Percentiles rank a stretch among this genome's conserved stretches.
Evolutionary conservation across 2,888 invertebrate species (phyloP).

Genomic region (Actias luna): DNA sequence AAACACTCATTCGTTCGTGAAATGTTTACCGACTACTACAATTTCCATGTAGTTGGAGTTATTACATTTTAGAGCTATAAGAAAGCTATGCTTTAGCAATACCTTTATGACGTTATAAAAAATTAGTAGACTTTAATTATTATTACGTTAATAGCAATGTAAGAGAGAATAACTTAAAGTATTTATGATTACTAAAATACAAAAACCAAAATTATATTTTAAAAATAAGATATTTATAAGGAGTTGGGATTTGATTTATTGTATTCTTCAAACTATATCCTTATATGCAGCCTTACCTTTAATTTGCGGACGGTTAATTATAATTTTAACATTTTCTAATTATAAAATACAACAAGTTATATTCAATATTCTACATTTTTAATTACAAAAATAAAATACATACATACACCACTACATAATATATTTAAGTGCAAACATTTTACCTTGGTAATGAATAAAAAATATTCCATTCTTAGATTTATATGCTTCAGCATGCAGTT

Average conservation of each 20-base stretch:
- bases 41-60: conserved; percentile 48
- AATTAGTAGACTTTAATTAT: too few relatives aligned
- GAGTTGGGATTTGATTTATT: too few relatives aligned
- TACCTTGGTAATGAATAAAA: conserved; percentile 35
- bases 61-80: conserved; percentile 11
- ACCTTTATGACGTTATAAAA: background rate
- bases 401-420: background rate
- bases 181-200: too few relatives aligned
- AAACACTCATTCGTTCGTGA: conserved; percentile 21
- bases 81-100: background rate
- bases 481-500: conserved; percentile 32
- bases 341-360: background rate
- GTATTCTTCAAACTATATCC: too few relatives aligned
- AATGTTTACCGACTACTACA: conserved; percentile 64
- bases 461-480: conserved; percentile 35
- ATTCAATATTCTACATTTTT: background rate
- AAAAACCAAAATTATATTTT: too few relatives aligned
- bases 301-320: too few relatives aligned
- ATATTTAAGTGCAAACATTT: conserved; percentile 3
- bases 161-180: too few relatives aligned
- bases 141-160: too few relatives aligned
- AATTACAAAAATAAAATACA: background rate
- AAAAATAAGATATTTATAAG: too few relatives aligned
- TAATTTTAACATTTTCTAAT: too few relatives aligned
- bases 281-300: too few relatives aligned